These are phyloP conservation scores for Drosophila tsacasi DNA, from an alignment of 1,140 invertebrate genomes.

Conservation along the genomic window DNA sequence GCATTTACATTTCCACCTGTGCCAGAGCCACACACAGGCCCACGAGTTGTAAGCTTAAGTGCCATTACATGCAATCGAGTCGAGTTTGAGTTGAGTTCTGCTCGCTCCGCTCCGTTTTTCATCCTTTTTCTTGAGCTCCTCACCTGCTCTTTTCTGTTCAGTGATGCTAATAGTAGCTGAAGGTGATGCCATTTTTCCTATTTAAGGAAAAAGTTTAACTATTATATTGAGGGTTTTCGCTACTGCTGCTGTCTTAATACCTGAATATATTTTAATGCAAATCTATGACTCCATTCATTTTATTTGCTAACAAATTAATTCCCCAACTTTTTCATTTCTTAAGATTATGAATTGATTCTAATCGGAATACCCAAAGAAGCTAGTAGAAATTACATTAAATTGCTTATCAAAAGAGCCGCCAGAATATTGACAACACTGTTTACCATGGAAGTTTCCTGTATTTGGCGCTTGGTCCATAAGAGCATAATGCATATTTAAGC, in stretches of 20 bases:
- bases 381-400: not conserved
- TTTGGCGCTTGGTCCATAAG: constrained; percentile 57
- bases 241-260: not conserved
- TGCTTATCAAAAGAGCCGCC: not conserved
- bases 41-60: constrained; percentile 78
- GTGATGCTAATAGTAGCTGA: constrained; percentile 10
- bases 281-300: not conserved
- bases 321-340: not conserved
- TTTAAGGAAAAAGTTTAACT: not conserved
- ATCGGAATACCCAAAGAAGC: not conserved
- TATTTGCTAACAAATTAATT: not conserved
- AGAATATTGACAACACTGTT: constrained; percentile 24
- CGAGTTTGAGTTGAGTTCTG: constrained; percentile 66
- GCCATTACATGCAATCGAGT: constrained; percentile 82
- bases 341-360: not conserved
- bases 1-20: constrained; percentile 81
- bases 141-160: constrained; percentile 21
- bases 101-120: constrained; percentile 4
- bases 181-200: no score
- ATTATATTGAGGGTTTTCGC: not conserved
- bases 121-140: constrained; percentile 15
- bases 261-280: not conserved
- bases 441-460: constrained; percentile 13
- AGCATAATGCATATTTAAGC: constrained; percentile 82
- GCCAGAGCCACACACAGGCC: constrained; percentile 36